These are phyloP conservation scores for Phrynocephalus vlangalii DNA, from an alignment of 2,797 vertebrate genomes.

Conservation along the genomic window DNA sequence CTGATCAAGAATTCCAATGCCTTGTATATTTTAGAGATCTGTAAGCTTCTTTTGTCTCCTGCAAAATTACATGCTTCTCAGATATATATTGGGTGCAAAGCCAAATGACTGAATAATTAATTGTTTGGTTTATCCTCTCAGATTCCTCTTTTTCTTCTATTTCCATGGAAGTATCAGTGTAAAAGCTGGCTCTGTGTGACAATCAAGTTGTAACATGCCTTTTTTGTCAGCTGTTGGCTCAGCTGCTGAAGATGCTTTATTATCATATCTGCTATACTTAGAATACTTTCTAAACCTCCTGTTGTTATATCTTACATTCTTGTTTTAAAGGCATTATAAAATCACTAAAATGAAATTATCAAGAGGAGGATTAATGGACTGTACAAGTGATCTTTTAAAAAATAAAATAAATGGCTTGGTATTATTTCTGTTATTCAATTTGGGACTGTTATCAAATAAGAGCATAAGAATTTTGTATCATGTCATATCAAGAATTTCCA, in stretches of 20 bases:
- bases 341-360: neutral
- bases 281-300: neutral
- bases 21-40: neutral
- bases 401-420: neutral
- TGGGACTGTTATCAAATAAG: neutral
- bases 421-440: accelerated
- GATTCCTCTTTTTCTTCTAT: neutral
- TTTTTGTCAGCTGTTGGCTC: slow-evolving; percentile 49
- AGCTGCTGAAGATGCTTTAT: slow-evolving; percentile 10
- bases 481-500: too few species aligned
- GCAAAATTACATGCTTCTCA: neutral
- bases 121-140: neutral
- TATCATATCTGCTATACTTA: neutral
- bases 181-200: neutral
- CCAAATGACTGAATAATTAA: neutral
- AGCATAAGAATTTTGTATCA: neutral
- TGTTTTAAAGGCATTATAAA: neutral
- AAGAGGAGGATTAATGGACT: neutral
- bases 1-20: neutral
- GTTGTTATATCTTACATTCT: neutral
- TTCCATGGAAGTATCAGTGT: accelerated
- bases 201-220: slow-evolving; percentile 65
- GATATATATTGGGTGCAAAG: slow-evolving; percentile 25
- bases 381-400: neutral
- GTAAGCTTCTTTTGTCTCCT: neutral